A percentile compares a stretch with the other conserved stretches of the same genome.
Conservation (phyloP, 2,888 invertebrate genomes). For the Latheticus oryzae region DNA sequence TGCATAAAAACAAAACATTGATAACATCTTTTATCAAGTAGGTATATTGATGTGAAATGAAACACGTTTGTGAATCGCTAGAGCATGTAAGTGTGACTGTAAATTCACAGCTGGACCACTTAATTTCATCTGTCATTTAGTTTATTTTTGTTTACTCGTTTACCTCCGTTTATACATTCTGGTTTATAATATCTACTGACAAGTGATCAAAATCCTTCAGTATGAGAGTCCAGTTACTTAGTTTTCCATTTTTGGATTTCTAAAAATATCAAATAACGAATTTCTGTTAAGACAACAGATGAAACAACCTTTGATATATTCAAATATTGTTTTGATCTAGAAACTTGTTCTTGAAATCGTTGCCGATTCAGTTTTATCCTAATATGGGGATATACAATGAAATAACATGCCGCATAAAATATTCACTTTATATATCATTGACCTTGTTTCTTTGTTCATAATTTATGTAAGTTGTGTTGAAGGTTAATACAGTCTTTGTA, state of each 20-base stretch:
- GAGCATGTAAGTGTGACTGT: slow-evolving; percentile 25
- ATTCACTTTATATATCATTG: slow-evolving; percentile 38
- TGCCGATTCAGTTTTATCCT: slow-evolving; percentile 28
- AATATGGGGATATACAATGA: slow-evolving; percentile 15
- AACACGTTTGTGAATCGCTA: no score
- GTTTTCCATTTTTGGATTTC: slow-evolving; percentile 1
- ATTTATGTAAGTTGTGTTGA: slow-evolving; percentile 41
- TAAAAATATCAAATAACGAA: slow-evolving; percentile 17
- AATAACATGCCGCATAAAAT: slow-evolving; percentile 28
- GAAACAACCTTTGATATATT: slow-evolving; percentile 17
- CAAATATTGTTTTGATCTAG: slow-evolving; percentile 6
- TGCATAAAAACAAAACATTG: no score
- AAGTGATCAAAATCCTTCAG: no score
- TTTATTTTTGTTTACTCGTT: background rate
- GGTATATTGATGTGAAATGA: no score
- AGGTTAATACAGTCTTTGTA: slow-evolving; percentile 33
- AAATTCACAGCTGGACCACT: slow-evolving; percentile 16
- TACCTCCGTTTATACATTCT: no score
- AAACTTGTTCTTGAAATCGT: slow-evolving; percentile 26
- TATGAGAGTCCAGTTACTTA: no score
- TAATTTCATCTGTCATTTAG: slow-evolving; percentile 9
- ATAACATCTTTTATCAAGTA: no score
- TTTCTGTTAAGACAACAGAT: slow-evolving; percentile 5
- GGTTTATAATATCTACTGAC: no score
- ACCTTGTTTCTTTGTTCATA: slow-evolving; percentile 41